Conservation (phyloP, 2,113 vertebrate genomes). For the Pleuronectes platessa region DNA sequence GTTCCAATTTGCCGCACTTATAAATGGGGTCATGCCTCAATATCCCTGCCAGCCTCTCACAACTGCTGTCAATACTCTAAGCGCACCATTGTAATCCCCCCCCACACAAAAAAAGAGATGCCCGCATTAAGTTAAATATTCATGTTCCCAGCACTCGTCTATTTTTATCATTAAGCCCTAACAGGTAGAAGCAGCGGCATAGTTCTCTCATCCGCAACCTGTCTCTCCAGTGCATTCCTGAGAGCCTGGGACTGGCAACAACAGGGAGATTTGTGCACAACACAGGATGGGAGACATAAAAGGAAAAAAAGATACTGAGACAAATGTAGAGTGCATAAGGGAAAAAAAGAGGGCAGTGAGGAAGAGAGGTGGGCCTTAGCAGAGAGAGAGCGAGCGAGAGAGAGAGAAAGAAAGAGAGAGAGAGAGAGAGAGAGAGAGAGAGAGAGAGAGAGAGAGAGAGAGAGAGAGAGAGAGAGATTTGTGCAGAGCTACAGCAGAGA, state of each 20-base stretch:
- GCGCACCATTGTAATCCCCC: constrained; percentile 35
- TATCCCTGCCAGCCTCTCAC: constrained; percentile 6
- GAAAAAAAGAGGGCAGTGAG: constrained; percentile 30
- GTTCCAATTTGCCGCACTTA: constrained; percentile 26
- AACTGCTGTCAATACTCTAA: constrained; percentile 37
- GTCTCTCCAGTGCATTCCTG: constrained; percentile 56
- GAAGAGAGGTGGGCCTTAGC: constrained; percentile 15
- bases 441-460: constrained; percentile 28
- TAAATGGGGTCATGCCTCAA: constrained; percentile 49
- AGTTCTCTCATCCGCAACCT: constrained; percentile 67
- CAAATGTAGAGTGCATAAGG: constrained; percentile 22
- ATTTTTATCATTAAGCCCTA: constrained; percentile 79
- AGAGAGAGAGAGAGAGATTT: constrained; percentile 21
- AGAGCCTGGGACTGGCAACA: constrained; percentile 48
- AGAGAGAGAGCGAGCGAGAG: neutral
- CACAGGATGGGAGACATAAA: constrained; percentile 22
- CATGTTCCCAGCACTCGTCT: constrained; percentile 73
- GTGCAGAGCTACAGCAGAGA: constrained; percentile 14
- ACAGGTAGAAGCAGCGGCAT: constrained; percentile 71
- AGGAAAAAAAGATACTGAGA: constrained; percentile 4
- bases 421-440: constrained; percentile 28
- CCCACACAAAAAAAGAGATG: constrained; percentile 45
- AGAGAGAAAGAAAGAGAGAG: neutral
- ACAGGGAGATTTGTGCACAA: constrained; percentile 31
- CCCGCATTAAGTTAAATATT: constrained; percentile 82